phyloP scores from a whole-genome alignment of 2,113 vertebrate species.

The Larimichthys polyactis region DNA sequence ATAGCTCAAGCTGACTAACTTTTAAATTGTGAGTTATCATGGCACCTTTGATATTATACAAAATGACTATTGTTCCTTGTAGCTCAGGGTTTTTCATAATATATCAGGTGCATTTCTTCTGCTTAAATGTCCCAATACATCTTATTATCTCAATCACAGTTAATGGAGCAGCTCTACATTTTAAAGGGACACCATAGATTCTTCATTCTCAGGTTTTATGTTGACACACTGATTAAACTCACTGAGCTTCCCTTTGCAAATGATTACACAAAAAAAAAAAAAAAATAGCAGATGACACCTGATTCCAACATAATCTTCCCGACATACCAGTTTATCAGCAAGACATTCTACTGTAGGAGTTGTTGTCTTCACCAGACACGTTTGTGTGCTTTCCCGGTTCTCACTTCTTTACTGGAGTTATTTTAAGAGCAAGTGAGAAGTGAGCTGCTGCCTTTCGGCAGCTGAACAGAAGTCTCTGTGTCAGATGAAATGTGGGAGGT shows the following conservation, averaged over 20 bases:
- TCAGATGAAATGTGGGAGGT: slow-evolving; percentile 52
- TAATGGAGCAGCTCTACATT: not conserved
- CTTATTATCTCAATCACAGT: not conserved
- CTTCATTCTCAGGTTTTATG: not conserved
- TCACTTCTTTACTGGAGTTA: slow-evolving; percentile 74
- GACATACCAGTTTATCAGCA: slow-evolving; percentile 8
- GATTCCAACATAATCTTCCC: slow-evolving; percentile 10
- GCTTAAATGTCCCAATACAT: not conserved
- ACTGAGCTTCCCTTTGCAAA: slow-evolving; percentile 6
- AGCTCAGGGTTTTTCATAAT: too few species aligned
- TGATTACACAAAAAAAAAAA: not conserved
- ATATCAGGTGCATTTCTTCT: not conserved
- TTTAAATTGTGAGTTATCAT: not conserved
- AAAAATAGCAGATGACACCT: not conserved
- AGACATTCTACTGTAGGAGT: slow-evolving; percentile 39
- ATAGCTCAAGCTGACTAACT: not conserved
- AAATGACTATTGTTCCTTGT: not conserved
- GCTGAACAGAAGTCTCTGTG: slow-evolving; percentile 63
- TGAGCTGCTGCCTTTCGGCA: slow-evolving; percentile 70
- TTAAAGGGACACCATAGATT: not conserved
- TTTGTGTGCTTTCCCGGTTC: slow-evolving; percentile 59
- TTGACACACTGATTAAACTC: slow-evolving; percentile 5
- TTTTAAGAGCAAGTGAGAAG: slow-evolving; percentile 81
- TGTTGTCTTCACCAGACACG: slow-evolving; percentile 49
- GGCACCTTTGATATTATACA: not conserved